A percentile compares a stretch with the other conserved stretches of the same genome.
Evolutionary conservation across 2,113 vertebrate species (phyloP).

Genomic region (Tragelaphus strepsiceros): DNA sequence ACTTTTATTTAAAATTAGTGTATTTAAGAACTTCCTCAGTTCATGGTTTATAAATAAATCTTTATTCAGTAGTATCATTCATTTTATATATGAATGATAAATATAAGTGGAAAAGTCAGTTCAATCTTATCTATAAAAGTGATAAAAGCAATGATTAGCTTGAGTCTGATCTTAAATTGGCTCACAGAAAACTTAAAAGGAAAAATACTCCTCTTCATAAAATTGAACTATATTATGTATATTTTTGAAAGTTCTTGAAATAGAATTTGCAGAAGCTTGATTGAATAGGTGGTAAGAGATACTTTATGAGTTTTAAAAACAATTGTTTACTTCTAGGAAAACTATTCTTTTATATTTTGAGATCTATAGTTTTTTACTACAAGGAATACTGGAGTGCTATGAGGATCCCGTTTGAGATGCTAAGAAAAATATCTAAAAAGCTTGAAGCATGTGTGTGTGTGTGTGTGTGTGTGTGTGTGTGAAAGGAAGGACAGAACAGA

Average conservation of each 20-base stretch:
- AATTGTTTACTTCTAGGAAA: background rate
- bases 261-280: background rate
- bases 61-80: background rate
- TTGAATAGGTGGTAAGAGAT: background rate
- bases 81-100: background rate
- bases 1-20: background rate
- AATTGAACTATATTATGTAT: background rate
- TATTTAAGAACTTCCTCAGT: background rate
- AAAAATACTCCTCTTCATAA: background rate
- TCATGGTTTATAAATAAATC: background rate
- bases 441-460: background rate
- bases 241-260: constrained; percentile 14
- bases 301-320: background rate
- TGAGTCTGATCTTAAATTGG: background rate
- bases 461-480: background rate
- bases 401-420: background rate
- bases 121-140: background rate
- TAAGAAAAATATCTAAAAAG: background rate
- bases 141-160: background rate
- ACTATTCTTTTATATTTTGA: background rate
- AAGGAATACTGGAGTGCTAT: background rate
- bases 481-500: background rate
- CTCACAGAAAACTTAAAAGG: background rate
- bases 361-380: background rate
- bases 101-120: background rate